Evolutionary conservation across 2,797 vertebrate species (phyloP).

Genomic region (Chiroxiphia lanceolata): DNA sequence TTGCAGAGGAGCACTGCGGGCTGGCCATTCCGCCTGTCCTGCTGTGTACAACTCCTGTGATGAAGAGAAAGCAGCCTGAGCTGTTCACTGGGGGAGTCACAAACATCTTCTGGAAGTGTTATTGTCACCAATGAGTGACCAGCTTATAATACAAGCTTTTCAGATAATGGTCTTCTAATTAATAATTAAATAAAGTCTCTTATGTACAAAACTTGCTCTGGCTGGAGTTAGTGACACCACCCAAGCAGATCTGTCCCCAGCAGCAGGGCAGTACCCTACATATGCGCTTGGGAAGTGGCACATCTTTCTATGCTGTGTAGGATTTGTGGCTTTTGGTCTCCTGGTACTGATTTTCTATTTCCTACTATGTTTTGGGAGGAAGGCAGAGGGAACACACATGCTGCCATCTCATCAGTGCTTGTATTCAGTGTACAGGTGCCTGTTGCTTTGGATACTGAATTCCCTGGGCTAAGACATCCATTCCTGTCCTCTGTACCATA

Average conservation of each 20-base stretch:
- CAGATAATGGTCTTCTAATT: neutral
- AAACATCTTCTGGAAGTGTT: neutral
- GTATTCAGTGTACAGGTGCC: fast-evolving
- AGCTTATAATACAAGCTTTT: neutral
- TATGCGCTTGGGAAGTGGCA: fast-evolving
- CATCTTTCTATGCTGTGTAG: neutral
- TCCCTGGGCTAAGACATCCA: neutral
- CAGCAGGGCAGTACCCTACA: neutral
- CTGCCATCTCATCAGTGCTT: neutral
- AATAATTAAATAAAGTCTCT: neutral
- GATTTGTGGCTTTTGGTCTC: neutral
- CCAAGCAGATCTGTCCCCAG: neutral
- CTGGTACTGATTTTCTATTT: neutral
- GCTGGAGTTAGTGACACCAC: neutral
- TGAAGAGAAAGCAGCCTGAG: neutral
- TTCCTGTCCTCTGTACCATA: neutral
- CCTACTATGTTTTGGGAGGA: neutral
- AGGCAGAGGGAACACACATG: neutral
- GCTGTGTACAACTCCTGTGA: fast-evolving
- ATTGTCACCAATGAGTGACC: neutral
- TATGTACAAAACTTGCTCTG: neutral
- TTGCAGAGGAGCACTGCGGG: neutral
- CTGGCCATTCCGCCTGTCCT: neutral
- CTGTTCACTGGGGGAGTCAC: neutral
- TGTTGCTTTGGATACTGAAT: neutral